These are phyloP conservation scores for Delia radicum DNA, from an alignment of 1,140 invertebrate species.

Conservation along the genomic window DNA sequence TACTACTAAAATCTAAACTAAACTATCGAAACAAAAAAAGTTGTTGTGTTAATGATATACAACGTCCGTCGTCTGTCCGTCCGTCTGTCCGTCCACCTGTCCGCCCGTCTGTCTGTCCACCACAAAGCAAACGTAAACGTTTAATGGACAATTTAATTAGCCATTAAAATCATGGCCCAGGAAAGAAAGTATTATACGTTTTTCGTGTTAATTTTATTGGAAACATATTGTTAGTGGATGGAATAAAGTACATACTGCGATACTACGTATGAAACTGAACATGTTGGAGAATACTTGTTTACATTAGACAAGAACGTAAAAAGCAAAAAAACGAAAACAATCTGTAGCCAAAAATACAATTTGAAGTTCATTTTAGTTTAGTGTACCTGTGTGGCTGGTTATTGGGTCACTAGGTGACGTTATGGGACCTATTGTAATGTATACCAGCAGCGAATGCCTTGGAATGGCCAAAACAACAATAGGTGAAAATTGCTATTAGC, in stretches of 20 bases:
- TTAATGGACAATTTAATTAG: slow-evolving; percentile 20
- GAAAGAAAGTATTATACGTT: neutral
- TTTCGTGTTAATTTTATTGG: neutral
- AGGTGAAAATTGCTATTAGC: neutral
- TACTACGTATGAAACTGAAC: neutral
- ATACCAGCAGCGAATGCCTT: too few relatives aligned
- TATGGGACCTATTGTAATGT: too few relatives aligned
- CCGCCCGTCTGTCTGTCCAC: neutral
- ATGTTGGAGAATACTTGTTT: neutral
- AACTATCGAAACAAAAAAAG: neutral
- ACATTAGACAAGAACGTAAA: neutral
- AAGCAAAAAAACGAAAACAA: neutral
- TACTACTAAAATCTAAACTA: neutral
- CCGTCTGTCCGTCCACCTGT: neutral
- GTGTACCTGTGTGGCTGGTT: too few relatives aligned
- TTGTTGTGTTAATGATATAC: neutral
- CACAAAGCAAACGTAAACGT: slow-evolving; percentile 5
- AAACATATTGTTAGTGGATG: neutral
- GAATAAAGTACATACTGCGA: neutral
- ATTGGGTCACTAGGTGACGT: neutral
- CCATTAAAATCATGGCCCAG: neutral
- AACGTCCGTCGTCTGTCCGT: neutral
- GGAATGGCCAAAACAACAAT: neutral
- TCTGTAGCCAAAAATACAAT: too few relatives aligned
- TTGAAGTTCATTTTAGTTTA: too few relatives aligned